Percentiles rank a stretch among this genome's conserved stretches.
These are phyloP conservation scores for Ennomos erosarius DNA, from an alignment of 2,888 invertebrate genomes.

Conservation along the genomic window DNA sequence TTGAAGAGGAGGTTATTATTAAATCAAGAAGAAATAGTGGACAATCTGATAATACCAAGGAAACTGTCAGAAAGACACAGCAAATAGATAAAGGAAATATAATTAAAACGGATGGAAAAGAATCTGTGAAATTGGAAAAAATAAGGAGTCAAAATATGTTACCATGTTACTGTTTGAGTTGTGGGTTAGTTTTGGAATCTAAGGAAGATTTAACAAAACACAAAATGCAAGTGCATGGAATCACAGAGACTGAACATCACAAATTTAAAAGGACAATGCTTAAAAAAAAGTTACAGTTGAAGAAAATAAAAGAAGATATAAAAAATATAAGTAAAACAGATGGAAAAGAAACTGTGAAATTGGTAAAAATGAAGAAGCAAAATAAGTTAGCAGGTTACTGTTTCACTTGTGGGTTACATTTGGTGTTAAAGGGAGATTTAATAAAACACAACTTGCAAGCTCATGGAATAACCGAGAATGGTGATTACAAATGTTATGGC, in stretches of 20 bases:
- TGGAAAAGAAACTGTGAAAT: too few species aligned
- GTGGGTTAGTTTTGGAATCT: conserved; percentile 57
- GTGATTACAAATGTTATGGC: conserved; percentile 68
- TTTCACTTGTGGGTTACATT: conserved; percentile 62
- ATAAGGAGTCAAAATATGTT: conserved; percentile 50
- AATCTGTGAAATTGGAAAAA: conserved; percentile 19
- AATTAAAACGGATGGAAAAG: not conserved
- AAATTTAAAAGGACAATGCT: too few species aligned
- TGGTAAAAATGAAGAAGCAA: conserved; percentile 44
- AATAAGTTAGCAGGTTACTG: conserved; percentile 60
- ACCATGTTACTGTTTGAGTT: conserved; percentile 64
- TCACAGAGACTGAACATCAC: too few species aligned
- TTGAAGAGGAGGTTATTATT: too few species aligned
- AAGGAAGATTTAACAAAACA: conserved; percentile 27
- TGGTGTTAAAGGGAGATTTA: conserved; percentile 49
- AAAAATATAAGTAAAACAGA: too few species aligned
- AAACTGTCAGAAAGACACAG: too few species aligned
- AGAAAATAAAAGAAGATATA: too few species aligned
- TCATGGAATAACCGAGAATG: conserved; percentile 59
- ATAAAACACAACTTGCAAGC: conserved; percentile 56
- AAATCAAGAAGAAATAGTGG: too few species aligned
- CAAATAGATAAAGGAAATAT: too few species aligned
- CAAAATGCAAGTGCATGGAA: too few species aligned
- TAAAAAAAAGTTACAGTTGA: not conserved
- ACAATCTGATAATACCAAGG: too few species aligned